These are phyloP conservation scores for Desoria tigrina DNA, from an alignment of 2,888 invertebrate genomes.

Conservation along the genomic window DNA sequence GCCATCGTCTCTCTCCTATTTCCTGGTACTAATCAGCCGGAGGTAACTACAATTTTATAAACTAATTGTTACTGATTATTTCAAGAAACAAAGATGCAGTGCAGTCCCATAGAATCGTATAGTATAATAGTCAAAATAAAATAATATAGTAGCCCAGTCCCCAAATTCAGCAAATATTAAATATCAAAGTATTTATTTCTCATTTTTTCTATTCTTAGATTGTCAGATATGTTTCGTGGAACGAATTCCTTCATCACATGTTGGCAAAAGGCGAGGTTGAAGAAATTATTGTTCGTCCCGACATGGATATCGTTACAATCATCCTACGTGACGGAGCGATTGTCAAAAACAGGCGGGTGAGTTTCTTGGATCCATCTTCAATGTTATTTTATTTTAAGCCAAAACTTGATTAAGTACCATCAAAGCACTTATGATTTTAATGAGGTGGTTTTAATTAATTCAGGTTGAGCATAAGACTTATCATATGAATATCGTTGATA, in stretches of 20 bases:
- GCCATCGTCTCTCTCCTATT: slow-evolving; percentile 72
- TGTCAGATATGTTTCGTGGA: slow-evolving; percentile 87
- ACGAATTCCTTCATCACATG: slow-evolving; percentile 94
- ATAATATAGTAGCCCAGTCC: no score
- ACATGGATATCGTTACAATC: slow-evolving; percentile 80
- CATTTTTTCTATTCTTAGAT: slow-evolving; percentile 57
- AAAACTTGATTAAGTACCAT: not conserved
- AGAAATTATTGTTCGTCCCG: slow-evolving; percentile 79
- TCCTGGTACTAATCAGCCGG: slow-evolving; percentile 71
- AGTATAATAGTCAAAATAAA: no score
- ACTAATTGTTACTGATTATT: not conserved
- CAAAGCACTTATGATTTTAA: no score
- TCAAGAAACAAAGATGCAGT: no score
- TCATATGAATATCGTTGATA: slow-evolving; percentile 81
- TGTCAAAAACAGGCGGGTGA: slow-evolving; percentile 74
- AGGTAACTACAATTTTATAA: slow-evolving; percentile 59
- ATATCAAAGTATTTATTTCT: not conserved
- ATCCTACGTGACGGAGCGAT: slow-evolving; percentile 81
- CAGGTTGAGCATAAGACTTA: slow-evolving; percentile 68
- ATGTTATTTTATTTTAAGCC: not conserved
- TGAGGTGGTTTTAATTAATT: slow-evolving; percentile 1
- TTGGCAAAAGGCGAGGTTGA: slow-evolving; percentile 91
- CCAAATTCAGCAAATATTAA: not conserved
- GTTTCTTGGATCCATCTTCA: no score
- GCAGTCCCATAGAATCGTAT: not conserved